phyloP scores from a whole-genome alignment of 2,888 invertebrate genomes.

The Pristionchus maxplancki region DNA sequence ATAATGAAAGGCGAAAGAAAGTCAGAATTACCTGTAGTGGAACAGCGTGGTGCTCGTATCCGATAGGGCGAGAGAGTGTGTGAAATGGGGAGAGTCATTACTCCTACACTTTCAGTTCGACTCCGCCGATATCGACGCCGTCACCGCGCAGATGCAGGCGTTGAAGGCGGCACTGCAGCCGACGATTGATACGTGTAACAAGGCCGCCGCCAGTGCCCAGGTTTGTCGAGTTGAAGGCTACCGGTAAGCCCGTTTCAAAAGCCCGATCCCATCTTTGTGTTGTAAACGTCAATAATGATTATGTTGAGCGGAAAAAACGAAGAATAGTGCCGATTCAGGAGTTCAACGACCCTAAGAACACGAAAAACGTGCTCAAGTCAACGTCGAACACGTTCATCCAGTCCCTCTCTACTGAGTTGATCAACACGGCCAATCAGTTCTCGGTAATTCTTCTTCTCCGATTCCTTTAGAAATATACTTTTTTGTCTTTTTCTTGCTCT shows the following conservation, averaged over 20 bases:
- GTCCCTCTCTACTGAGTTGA: background rate
- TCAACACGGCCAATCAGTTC: background rate
- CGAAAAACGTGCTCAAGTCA: background rate
- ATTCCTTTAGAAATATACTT: no score
- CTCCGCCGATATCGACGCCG: background rate
- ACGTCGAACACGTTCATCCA: background rate
- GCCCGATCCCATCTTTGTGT: no score
- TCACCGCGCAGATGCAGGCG: background rate
- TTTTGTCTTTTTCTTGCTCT: no score
- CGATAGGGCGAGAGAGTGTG: no score
- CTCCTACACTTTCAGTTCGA: background rate
- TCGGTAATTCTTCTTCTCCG: background rate
- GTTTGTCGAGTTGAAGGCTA: no score
- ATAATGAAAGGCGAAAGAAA: no score
- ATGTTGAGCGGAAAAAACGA: no score
- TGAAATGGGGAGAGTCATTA: no score
- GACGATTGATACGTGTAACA: background rate
- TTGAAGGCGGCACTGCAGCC: background rate
- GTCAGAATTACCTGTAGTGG: no score
- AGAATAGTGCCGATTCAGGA: no score
- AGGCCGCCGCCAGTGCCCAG: background rate
- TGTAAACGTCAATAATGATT: background rate
- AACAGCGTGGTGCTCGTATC: no score
- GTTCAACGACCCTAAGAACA: background rate
- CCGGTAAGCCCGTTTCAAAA: no score